phyloP scores from a whole-genome alignment of 2,888 invertebrate genomes.

The Andrena flavipes region DNA sequence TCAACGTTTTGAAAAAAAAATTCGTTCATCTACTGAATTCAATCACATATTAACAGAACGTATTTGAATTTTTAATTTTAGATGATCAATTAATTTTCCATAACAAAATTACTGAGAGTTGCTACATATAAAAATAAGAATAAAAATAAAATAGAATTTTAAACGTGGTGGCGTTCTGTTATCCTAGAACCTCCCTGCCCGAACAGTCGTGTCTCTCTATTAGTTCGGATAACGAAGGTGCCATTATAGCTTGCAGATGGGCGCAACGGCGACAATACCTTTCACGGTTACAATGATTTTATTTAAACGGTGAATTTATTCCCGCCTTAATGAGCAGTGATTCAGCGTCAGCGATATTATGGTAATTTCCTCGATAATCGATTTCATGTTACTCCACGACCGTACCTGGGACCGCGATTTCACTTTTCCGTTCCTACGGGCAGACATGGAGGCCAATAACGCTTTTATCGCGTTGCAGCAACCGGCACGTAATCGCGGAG shows the following conservation, averaged over 20 bases:
- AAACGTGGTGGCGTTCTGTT: too few species aligned
- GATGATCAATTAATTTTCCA: too few species aligned
- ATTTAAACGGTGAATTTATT: slow-evolving; percentile 26
- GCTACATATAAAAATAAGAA: too few species aligned
- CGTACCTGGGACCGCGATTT: slow-evolving; percentile 50
- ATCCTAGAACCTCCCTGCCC: too few species aligned
- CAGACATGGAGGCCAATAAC: slow-evolving; percentile 25
- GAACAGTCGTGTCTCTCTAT: too few species aligned
- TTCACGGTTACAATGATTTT: not conserved
- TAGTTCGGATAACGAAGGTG: not conserved
- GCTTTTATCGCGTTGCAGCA: slow-evolving; percentile 40
- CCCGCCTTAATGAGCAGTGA: slow-evolving; percentile 23
- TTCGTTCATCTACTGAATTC: too few species aligned
- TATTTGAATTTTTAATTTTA: too few species aligned
- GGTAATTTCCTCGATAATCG: slow-evolving; percentile 46
- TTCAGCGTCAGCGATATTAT: slow-evolving; percentile 36
- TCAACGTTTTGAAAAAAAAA: too few species aligned
- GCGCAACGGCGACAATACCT: not conserved
- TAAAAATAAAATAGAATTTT: too few species aligned
- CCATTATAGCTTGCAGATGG: not conserved
- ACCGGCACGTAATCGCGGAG: slow-evolving; percentile 11
- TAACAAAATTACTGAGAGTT: too few species aligned
- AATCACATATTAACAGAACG: too few species aligned
- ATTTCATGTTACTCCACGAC: slow-evolving; percentile 41
- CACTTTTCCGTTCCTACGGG: slow-evolving; percentile 48